These are phyloP conservation scores for Tetramorium parvispinum DNA, from an alignment of 1,140 invertebrate genomes.

Conservation along the genomic window DNA sequence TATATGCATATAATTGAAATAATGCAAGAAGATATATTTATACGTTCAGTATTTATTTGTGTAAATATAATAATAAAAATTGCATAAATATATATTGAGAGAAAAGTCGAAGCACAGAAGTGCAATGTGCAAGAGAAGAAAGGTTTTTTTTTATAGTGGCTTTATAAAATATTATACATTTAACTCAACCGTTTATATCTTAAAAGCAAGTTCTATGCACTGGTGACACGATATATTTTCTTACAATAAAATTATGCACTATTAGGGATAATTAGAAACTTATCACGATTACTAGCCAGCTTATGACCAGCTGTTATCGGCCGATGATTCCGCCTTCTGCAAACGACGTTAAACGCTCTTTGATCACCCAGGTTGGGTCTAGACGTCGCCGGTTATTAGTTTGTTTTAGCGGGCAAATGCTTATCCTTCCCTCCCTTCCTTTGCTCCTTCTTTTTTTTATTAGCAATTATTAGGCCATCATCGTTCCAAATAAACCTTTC, in stretches of 20 bases:
- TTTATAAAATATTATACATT: constrained; percentile 2
- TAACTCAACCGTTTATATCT: constrained; percentile 8
- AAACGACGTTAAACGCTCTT: constrained; percentile 67
- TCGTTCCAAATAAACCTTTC: constrained; percentile 45
- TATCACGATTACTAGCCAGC: constrained; percentile 45
- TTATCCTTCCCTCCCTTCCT: constrained; percentile 26
- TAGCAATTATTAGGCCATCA: constrained; percentile 73
- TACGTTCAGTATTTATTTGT: background rate
- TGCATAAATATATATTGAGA: background rate
- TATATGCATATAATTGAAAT: background rate
- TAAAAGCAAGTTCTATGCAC: background rate
- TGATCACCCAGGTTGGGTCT: constrained; percentile 38
- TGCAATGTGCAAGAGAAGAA: background rate
- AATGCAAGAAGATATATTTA: background rate
- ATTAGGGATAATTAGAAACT: constrained; percentile 71
- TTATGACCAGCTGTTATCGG: constrained; percentile 42
- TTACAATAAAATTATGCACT: constrained; percentile 55
- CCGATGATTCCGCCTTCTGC: constrained; percentile 30
- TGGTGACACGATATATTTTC: constrained; percentile 34
- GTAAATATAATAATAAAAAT: background rate
- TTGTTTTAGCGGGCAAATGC: constrained; percentile 42
- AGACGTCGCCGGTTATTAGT: constrained; percentile 44
- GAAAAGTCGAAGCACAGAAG: background rate
- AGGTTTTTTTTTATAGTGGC: background rate
- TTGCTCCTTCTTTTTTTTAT: constrained; percentile 24